Evolutionary conservation across 2,797 vertebrate species (phyloP).

Genomic region (Botia almorhae): DNA sequence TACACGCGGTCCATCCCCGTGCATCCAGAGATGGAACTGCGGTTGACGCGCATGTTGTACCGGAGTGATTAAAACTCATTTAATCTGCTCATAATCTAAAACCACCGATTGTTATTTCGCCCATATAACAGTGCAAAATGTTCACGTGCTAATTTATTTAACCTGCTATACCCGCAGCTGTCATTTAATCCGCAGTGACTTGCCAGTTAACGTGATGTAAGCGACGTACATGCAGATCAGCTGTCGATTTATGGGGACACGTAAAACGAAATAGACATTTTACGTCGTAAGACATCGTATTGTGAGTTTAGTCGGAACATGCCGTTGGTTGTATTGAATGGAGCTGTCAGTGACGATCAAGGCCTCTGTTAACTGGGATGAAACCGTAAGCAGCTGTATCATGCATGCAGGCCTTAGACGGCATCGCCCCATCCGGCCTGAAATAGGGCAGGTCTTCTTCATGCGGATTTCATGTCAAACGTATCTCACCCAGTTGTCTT

Average conservation of each 20-base stretch:
- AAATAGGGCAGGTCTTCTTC: slow-evolving; percentile 55
- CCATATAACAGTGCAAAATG: slow-evolving; percentile 4
- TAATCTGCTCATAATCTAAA: background rate
- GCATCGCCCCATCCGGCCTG: slow-evolving; percentile 74
- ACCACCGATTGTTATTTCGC: background rate
- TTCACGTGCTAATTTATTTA: background rate
- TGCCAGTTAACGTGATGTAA: slow-evolving; percentile 17
- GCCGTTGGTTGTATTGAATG: background rate
- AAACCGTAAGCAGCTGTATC: background rate
- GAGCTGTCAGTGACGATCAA: slow-evolving; percentile 30
- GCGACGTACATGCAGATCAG: background rate
- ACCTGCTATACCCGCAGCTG: background rate
- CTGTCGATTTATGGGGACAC: background rate
- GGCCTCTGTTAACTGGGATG: slow-evolving; percentile 11
- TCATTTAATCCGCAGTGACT: background rate
- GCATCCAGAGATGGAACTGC: background rate
- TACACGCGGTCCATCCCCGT: background rate
- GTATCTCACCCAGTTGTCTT: background rate
- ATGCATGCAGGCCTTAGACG: slow-evolving; percentile 34
- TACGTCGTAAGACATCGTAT: background rate
- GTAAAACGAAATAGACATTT: background rate
- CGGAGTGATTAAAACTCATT: slow-evolving; percentile 24
- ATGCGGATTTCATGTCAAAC: slow-evolving; percentile 11
- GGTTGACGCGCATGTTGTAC: background rate
- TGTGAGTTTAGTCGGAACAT: background rate